A percentile compares a stretch with the other conserved stretches of the same genome.
Conservation (phyloP, 2,888 invertebrate species). For the Aphidoletes aphidimyza region DNA sequence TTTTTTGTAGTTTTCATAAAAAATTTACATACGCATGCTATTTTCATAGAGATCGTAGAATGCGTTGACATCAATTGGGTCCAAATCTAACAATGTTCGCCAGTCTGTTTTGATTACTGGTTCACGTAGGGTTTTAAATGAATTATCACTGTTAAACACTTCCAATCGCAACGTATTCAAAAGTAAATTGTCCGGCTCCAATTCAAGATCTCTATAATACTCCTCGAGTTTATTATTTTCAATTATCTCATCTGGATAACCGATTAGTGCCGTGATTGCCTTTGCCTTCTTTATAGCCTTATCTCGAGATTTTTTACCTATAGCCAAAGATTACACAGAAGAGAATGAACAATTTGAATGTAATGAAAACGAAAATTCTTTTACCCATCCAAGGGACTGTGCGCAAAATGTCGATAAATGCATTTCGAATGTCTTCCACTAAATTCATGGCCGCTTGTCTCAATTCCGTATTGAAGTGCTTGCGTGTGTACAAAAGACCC, state of each 20-base stretch:
- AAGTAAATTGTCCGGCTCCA: constrained; percentile 65
- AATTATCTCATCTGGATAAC: constrained; percentile 86
- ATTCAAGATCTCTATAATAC: constrained; percentile 72
- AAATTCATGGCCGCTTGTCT: constrained; percentile 70
- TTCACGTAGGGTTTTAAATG: constrained; percentile 67
- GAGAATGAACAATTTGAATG: too few relatives aligned
- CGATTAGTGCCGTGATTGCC: constrained; percentile 84
- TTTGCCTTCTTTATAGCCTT: constrained; percentile 77
- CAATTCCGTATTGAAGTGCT: constrained; percentile 69
- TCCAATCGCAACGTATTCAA: constrained; percentile 68
- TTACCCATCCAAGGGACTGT: constrained; percentile 90
- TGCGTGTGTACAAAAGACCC: constrained; percentile 65
- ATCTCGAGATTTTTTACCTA: too few relatives aligned
- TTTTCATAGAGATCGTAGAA: constrained; percentile 70
- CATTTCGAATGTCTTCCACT: constrained; percentile 71
- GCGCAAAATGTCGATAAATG: constrained; percentile 79
- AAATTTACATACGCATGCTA: constrained; percentile 67
- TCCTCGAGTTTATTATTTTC: constrained; percentile 78
- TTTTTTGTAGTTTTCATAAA: not conserved
- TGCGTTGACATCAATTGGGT: constrained; percentile 69
- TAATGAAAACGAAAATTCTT: too few relatives aligned
- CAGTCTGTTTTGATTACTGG: constrained; percentile 70
- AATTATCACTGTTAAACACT: constrained; percentile 68
- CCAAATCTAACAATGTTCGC: constrained; percentile 68
- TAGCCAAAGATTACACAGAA: too few relatives aligned